Evolutionary conservation across 1,140 invertebrate genomes (phyloP), one percentile per base, ranked within the genome.

Genomic region (Maniola jurtina): DNA sequence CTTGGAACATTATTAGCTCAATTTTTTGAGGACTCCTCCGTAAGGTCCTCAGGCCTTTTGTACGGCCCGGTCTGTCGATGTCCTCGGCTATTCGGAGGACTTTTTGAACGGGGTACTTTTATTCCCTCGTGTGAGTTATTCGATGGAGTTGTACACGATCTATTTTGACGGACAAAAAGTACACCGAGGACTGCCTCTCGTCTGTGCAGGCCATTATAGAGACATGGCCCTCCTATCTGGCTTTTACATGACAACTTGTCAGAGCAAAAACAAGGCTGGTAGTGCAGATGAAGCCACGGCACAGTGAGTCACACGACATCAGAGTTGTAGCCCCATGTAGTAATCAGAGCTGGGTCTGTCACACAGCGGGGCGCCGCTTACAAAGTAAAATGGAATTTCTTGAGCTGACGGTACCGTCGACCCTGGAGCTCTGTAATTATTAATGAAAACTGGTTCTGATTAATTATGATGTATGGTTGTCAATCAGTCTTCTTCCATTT

Each of bases 311-410:
- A 45, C 42, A 16, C 15, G 48, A 50, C 11, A 50, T 16, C 14
- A 8, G 4, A n/a, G 8, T 55, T 55, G 11, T 34, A 34, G 33
- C 52, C 16, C 33, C 52, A 55, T 55, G 52, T 55, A 55, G 52
- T 34, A 55, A 55, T 55, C 52, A 55, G 33, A 55, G 52, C 16
- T 33, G 52, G 52, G 11, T 55, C 52, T 55, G 52, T 55, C 52
- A 34, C 52, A 55, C 52, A 55, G 52, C 52, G 33, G 52, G 52
- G 25, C 52, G 52, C 52, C 52, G 16, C 9, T 55, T 55, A 55
- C 52, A 55, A 55, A 55, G 52, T 55, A 34, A 55, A 34, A 55
- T 34, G 52, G 52, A 55, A 55, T 55, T 55, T 55, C 25, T 55
- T 34, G 52, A 5, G 5, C 3, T 11, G 14, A 52, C 15, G 14